Base-by-base conservation (phyloP, 2,888 invertebrate species). In the Drosophila infuscata region DNA sequence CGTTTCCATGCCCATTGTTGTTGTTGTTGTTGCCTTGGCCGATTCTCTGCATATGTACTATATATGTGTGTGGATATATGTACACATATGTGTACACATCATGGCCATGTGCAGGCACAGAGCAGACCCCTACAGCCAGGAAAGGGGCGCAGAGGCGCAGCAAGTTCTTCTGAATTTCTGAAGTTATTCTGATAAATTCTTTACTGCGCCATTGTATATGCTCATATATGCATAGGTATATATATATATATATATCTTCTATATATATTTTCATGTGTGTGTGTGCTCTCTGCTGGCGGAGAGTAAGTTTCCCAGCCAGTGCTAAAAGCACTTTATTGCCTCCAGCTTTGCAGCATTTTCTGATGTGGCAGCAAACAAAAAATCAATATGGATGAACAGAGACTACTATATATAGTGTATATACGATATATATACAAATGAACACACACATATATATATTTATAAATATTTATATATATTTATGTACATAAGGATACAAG, bases 141-240 rank as follows among this genome's bases (percentile, higher is more conserved):
- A 29, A 36, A 17, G 30, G 11, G 17, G 5, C 11, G 17, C 25
- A 25, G 12, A 25, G 41, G 43, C 64, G 53, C 80, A 76, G 73
- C 70, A 76, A 75, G 81, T 89, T 91, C 86, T 79, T 91, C 90
- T 91, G 91, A 90, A 89, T 89, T 91, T 83, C 88, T 91, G 91
- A 91, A 91, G 91, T 90, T 91, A 82, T 83, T 91, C 89, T 91
- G 92, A 92, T 91, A 91, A 92, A 90, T 89, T 91, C 78, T 69
- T 43, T 30, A 51, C 62, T 66, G 60, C 69, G 49, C 70, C 48
- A 68, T 41, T 70, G 25, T 35, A 33, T 60, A 48, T 43, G 36
- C 67, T 48, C 48, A 43, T 49, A 29, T 52, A 30, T 43, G 12
- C 41, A 61, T 43, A 48, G 29, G 38, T 38, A 46, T 33, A 52